Conservation (phyloP, 2,888 invertebrate genomes). For the Eupithecia tripunctaria region DNA sequence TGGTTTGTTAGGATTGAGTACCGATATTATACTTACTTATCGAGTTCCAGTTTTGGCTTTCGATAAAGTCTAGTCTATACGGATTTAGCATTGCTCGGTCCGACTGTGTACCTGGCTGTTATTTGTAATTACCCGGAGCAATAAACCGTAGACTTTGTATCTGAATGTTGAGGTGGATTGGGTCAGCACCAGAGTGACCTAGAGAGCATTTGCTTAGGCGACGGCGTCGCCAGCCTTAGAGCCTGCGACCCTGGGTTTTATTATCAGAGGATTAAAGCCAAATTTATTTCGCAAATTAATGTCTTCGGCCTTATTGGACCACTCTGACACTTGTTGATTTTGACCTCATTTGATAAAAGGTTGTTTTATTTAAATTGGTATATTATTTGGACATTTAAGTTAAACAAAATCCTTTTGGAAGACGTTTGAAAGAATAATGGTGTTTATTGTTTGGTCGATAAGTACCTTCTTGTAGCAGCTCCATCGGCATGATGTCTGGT, state of each 20-base stretch:
- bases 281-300: conserved; percentile 29
- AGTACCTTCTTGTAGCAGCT: background rate
- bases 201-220: background rate
- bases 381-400: background rate
- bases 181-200: background rate
- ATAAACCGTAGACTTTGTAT: background rate
- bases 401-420: background rate
- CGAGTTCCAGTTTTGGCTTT: conserved; percentile 14
- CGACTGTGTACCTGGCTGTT: background rate
- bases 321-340: conserved; percentile 18
- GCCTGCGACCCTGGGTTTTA: conserved; percentile 24
- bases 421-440: background rate
- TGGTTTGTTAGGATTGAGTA: conserved; percentile 15
- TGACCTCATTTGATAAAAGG: conserved; percentile 26
- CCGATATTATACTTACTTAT: background rate
- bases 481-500: background rate
- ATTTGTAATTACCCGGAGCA: background rate
- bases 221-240: conserved; percentile 5
- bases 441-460: background rate
- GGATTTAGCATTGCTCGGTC: background rate
- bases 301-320: conserved; percentile 29
- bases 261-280: conserved; percentile 10
- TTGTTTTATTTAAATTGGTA: background rate
- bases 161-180: background rate
- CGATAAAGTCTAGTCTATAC: background rate